Evolutionary conservation across 2,888 invertebrate species (phyloP), one percentile per base, ranked within the genome.

Genomic region (Drosophila kanekoi): DNA sequence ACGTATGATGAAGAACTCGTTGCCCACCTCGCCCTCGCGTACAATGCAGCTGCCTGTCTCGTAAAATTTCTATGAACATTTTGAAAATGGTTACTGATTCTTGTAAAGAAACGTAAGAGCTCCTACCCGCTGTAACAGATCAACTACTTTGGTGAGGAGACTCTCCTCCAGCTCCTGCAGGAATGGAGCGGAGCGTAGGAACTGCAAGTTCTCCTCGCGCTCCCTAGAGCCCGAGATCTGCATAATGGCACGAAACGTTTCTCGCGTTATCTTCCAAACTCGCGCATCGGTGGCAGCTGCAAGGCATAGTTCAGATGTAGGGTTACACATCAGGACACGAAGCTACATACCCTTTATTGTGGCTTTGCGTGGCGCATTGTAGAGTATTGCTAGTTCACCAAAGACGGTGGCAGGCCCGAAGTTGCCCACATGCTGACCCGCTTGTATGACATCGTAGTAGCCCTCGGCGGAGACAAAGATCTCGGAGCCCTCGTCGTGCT

Each of bases 341-440:
- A 4, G 16, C 0, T 0, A 9, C 28, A 65, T 93, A 96, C 97
- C 96, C 93, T 94, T 94, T 66, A 98, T 96, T 0, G 97, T 96
- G 0, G 98, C 98, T 76, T 97, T 96, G 73, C 98, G 93, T 88
- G 97, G 97, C 38, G 98, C 98, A 93, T 98, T 98, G 93, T 99
- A 98, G 32, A 99, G 93, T 79, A 99, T 96, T 9, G 98, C 98
- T 53, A 99, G 93, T 93, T 99, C 99, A 1, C 99, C 98, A 93
- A 98, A 94, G 70, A 97, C 95, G 88, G 96, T 94, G 5, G 97
- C 97, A 0, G 96, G 95, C 0, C 96, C 96, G 91, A 99, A 96
- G 63, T 94, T 96, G 43, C 95, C 95, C 47, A 98, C 95, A 3
- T 95, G 94, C 87, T 95, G 94, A 10, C 95, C 96, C 44, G 96